Evolutionary conservation across 2,797 vertebrate genomes (phyloP), one percentile per base, ranked within the genome.

Genomic region (Allobates femoralis): DNA sequence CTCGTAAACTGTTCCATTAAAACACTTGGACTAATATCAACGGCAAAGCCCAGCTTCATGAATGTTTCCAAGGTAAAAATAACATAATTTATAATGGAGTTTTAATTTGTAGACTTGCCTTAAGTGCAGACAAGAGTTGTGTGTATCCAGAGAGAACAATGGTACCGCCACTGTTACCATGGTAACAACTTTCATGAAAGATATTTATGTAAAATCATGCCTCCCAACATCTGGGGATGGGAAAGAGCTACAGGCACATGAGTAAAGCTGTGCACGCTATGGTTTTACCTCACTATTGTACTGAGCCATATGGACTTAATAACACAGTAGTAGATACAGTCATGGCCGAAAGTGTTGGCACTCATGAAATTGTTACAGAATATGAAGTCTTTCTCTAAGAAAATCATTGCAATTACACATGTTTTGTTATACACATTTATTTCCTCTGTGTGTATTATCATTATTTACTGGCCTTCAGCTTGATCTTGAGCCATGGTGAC

Each of bases 1-100:
- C 88, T 97, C 90, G 96, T 97, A 76, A 97, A 97, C 89, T 97
- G 96, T 89, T 97, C 96, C 89, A 94, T 97, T 90, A 96, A 96
- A 91, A 98, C 96, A 0, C 90, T 97, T 88, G 95, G 96, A 67
- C 93, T 97, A 90, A 97, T 97, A 91, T 98, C 96, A 86, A 98
- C 95, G 64, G 96, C 97, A 58, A 95, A 94, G 56, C 96, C 96
- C 87, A 97, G 96, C 91, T 97, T 98, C 92, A 96, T 97, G 96
- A 95, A 96, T 69, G 92, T 97, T 58, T 95, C 96, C 62, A 95
- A 97, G 95, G 97, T 97, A 93, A 90, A 26, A 18, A 53, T 85
- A 78, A 69, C 1, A 7, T 12, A 32, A 78, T 58, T 23, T 23
- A 41, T 10, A 37, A 7, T 71, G 5, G 26, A 32, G 1, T 71